phyloP scores from a whole-genome alignment of 2,888 invertebrate genomes.

The Plemyria rubiginata region DNA sequence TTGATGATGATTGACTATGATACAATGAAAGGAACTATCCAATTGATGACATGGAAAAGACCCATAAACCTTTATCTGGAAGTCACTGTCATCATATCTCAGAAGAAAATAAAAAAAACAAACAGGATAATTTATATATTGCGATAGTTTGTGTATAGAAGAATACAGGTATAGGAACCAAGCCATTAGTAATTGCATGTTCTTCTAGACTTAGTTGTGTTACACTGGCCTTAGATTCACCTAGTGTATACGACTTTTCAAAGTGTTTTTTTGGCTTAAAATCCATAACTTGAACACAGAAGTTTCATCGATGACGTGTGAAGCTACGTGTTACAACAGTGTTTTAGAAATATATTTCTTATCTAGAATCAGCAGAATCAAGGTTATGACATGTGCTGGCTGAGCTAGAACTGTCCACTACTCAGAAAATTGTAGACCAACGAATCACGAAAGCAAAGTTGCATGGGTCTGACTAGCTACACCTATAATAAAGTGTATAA shows the following conservation, averaged over 20 bases:
- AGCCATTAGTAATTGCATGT: too few relatives aligned
- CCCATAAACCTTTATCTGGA: slow-evolving; percentile 1
- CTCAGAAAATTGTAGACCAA: too few relatives aligned
- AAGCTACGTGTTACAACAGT: too few relatives aligned
- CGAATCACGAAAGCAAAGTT: neutral
- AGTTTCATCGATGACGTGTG: too few relatives aligned
- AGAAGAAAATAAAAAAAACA: neutral
- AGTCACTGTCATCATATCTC: neutral
- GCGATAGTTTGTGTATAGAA: neutral
- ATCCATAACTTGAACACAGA: too few relatives aligned
- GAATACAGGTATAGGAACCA: too few relatives aligned
- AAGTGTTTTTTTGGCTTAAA: too few relatives aligned
- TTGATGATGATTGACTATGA: slow-evolving; percentile 19
- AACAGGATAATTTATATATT: neutral
- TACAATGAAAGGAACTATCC: slow-evolving; percentile 20
- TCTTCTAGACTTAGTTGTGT: neutral
- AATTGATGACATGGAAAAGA: slow-evolving; percentile 21
- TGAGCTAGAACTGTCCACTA: neutral
- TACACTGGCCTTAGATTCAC: neutral
- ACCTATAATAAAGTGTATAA: neutral
- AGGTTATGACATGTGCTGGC: slow-evolving; percentile 37
- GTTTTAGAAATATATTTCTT: slow-evolving; percentile 59
- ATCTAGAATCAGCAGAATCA: slow-evolving; percentile 57
- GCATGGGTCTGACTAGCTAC: neutral
- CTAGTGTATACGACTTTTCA: too few relatives aligned